Evolutionary conservation across 2,113 vertebrate genomes (phyloP).

Genomic region (Climacteris rufus): DNA sequence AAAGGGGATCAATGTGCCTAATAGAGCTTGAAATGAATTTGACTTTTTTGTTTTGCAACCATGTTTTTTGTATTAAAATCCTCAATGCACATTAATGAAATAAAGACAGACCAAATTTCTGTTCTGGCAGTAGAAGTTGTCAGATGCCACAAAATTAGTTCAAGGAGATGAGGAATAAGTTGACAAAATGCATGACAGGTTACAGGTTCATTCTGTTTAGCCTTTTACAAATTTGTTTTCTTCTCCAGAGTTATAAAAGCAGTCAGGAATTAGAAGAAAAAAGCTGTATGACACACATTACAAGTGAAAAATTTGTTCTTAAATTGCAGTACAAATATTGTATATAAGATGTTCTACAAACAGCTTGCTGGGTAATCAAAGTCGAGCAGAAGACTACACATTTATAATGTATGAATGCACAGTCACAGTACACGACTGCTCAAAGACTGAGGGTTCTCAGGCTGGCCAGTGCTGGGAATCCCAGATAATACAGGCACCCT

Average conservation of each 20-base stretch:
- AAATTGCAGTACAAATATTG: background rate
- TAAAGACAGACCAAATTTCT: background rate
- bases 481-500: background rate
- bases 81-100: background rate
- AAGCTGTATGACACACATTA: background rate
- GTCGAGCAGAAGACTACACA: background rate
- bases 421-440: background rate
- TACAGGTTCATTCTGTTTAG: background rate
- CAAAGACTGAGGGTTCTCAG: background rate
- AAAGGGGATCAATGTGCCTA: background rate
- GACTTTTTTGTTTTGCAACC: background rate
- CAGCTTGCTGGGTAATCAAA: background rate
- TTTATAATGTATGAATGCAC: background rate
- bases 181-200: background rate
- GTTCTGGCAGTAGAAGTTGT: background rate
- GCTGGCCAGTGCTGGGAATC: background rate
- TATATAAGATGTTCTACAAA: background rate
- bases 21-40: slow-evolving; percentile 21
- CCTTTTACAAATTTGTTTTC: background rate
- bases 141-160: background rate
- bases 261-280: background rate
- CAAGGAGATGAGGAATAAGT: background rate
- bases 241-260: background rate
- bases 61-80: background rate
- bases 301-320: background rate